These are phyloP conservation scores for Pangasius djambal DNA, from an alignment of 2,797 vertebrate genomes.

Conservation along the genomic window DNA sequence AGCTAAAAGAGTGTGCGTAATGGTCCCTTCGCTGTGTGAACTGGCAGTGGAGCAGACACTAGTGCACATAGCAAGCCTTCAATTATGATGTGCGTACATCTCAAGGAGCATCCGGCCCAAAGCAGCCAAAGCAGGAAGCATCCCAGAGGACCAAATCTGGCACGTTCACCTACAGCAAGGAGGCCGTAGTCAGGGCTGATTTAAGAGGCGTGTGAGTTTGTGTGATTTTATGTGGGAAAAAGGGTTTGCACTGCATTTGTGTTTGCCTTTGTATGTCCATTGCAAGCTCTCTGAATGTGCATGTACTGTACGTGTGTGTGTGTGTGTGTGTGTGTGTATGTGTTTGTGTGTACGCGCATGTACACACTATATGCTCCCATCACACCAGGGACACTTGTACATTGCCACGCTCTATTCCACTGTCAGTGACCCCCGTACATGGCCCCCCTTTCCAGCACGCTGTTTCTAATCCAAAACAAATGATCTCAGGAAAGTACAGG, in stretches of 20 bases:
- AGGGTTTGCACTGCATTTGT: constrained; percentile 13
- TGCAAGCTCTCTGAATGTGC: constrained; percentile 1
- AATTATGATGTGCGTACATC: constrained; percentile 53
- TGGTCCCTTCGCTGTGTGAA: constrained; percentile 39
- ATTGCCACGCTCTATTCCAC: constrained; percentile 75
- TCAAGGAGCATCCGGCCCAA: constrained; percentile 54
- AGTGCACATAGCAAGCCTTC: constrained; percentile 53
- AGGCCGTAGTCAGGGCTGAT: constrained; percentile 45
- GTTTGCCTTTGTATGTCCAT: constrained; percentile 21
- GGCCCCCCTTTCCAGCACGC: constrained; percentile 63
- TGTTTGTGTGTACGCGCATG: constrained; percentile 13
- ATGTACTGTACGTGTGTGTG: neutral
- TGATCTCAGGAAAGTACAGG: constrained; percentile 71
- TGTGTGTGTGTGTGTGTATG: neutral
- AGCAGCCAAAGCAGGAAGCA: constrained; percentile 46
- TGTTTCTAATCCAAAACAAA: constrained; percentile 86
- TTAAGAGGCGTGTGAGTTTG: constrained; percentile 32
- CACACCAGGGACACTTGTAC: constrained; percentile 73
- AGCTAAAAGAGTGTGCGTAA: constrained; percentile 31
- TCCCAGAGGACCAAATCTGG: constrained; percentile 60
- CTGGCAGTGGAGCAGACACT: constrained; percentile 40
- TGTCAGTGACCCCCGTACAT: constrained; percentile 53
- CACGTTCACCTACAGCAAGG: constrained; percentile 58
- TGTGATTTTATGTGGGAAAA: constrained; percentile 13
- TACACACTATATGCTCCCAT: constrained; percentile 55